Base-by-base conservation (phyloP, 1,140 invertebrate species). In the Rhynchophorus ferrugineus region DNA sequence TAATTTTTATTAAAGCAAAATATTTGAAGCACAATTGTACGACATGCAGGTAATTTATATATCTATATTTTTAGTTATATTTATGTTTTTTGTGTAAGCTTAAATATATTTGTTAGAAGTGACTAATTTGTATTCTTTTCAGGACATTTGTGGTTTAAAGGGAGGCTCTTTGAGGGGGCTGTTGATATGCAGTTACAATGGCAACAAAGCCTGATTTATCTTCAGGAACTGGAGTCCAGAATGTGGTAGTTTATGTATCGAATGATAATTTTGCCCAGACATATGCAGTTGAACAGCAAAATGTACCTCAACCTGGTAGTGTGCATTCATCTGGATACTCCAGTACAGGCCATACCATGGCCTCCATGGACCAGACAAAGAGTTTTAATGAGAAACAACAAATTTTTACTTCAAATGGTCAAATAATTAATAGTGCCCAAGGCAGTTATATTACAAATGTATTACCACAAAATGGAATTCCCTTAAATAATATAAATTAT, bases 201-300 rank as follows among this genome's bases (percentile, higher is more conserved):
- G 65, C 68, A 58, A 64, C 65, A 63, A 73, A 73, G 68, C 69
- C 71, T 71, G 71, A 73, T 59, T 60, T 71, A 57, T 64, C 67
- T 52, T 60, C 64, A 52, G 53, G 63, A 51, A 54, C 61, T 39
- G 65, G 62, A 57, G 64, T 73, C 29, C 70, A 71, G 54, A 73
- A 73, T 70, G 71, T 73, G 51, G 66, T 73, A 65, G 71, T 73
- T 24, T 73, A 72, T 56, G 70, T 73, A 37, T 73, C 71, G 3
- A 69, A 69, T 59, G 71, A 71, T 53, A 70, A 71, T 61, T 69
- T 71, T 56, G 68, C 65, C 29, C 67, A 69, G 55, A 64, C 67
- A 33, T 67, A 70, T 59, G 61, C 69, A 20, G 65, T 71, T 14
- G 64, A 64, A 43, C 64, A 64, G 43, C 65, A 69, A 43, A 62